Base-by-base conservation (phyloP, 2,888 invertebrate species). In the Cistogaster globosa region DNA sequence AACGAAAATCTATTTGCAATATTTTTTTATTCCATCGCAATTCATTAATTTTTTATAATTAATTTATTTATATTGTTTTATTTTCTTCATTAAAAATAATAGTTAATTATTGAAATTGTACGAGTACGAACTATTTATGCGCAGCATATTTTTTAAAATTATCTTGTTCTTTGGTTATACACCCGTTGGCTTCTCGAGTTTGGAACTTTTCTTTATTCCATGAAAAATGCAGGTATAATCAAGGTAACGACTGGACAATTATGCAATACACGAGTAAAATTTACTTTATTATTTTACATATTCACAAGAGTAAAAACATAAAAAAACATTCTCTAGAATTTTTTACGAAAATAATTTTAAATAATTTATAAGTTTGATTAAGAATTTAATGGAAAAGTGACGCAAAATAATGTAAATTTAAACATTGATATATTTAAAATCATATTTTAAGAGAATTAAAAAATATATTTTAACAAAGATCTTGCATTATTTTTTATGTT, bases 161-260 rank as follows among this genome's bases (percentile, higher is more conserved):
- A 88, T 90, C 91, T 91, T 91, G 91, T 92, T 90, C 92, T 89
- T 88, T 88, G 92, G 91, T 92, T 91, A 91, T 91, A 89, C 85
- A 89, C 85, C 72, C 86, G 87, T 14, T 32, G 48, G 22, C 22
- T 36, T 3, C 6, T 7, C 18, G 1, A 26, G 26, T 4, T 9
- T 11, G 55, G 22, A 12, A 12, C 14, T 6, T 36, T 5, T n/a
- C n/a, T n/a, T 12, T 9, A 3, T 12, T 16, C 7, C 12, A 11
- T 20, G 14, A 9, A 1, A 14, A 11, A 16, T 14, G 26, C 38
- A 26, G 62, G 87, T 89, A 88, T 91, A 92, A 92, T 89, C 92
- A 90, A 88, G 89, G 91, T 88, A 91, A 92, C 91, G 92, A 92
- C 90, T 91, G 90, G 42, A 82, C 65, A 63, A 58, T 68, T 63